These are phyloP conservation scores for Atherinomorus stipes DNA, from an alignment of 2,113 vertebrate species.

Conservation along the genomic window DNA sequence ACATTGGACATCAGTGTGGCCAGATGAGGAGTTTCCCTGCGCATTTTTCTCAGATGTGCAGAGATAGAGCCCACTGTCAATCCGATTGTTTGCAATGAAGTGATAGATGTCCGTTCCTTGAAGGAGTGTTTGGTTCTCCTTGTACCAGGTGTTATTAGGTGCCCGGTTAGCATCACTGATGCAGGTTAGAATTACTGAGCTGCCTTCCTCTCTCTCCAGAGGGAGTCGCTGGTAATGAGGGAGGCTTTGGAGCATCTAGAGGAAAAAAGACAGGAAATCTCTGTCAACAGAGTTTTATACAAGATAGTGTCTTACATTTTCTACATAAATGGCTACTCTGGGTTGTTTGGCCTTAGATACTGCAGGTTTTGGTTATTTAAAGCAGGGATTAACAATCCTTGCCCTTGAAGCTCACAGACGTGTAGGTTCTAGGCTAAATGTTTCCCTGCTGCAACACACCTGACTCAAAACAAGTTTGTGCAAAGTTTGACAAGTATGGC, in stretches of 20 bases:
- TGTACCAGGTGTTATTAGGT: constrained; percentile 40
- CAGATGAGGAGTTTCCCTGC: background rate
- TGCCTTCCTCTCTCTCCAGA: constrained; percentile 20
- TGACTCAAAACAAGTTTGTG: too few relatives aligned
- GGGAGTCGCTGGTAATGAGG: background rate
- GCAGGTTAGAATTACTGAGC: background rate
- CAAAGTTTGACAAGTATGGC: too few relatives aligned
- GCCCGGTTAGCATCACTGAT: constrained; percentile 27
- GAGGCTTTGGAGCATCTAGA: background rate
- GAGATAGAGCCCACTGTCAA: background rate
- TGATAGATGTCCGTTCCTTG: background rate
- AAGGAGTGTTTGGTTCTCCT: background rate
- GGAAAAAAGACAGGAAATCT: too few relatives aligned
- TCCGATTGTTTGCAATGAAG: background rate
- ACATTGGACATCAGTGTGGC: background rate
- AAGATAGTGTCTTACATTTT: too few relatives aligned
- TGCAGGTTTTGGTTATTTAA: too few relatives aligned
- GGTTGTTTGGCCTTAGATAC: too few relatives aligned
- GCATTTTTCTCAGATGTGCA: background rate
- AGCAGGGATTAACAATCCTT: too few relatives aligned
- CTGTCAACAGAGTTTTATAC: too few relatives aligned
- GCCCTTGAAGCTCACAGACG: too few relatives aligned
- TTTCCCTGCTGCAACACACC: too few relatives aligned
- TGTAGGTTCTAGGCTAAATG: too few relatives aligned
- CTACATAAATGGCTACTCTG: too few relatives aligned